phyloP scores from a whole-genome alignment of 2,113 vertebrate genomes.

The Corythornis cristatus region DNA sequence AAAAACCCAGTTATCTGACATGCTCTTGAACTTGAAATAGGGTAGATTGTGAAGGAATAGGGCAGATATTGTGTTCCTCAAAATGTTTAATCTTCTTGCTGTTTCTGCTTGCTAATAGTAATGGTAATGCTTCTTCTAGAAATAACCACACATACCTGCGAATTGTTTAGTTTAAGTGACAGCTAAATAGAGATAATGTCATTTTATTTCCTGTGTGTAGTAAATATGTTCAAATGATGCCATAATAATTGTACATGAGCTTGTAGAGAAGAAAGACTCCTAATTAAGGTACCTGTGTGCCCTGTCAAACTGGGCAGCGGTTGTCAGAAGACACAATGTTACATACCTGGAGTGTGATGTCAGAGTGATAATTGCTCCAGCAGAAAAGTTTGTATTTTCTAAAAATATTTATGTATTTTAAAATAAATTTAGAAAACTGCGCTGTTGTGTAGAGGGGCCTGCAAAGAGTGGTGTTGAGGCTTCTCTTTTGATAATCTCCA shows the following conservation, averaged over 20 bases:
- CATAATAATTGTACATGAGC: not conserved
- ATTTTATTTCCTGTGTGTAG: not conserved
- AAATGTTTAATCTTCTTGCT: not conserved
- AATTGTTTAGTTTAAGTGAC: constrained; percentile 12
- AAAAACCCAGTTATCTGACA: not conserved
- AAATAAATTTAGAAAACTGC: not conserved
- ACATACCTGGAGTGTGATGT: not conserved
- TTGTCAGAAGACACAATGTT: not conserved
- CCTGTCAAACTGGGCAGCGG: constrained; percentile 13
- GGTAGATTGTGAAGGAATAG: not conserved
- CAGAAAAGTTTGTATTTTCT: not conserved
- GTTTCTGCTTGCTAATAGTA: not conserved
- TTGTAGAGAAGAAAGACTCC: constrained; percentile 5
- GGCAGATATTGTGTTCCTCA: not conserved
- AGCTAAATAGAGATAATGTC: not conserved
- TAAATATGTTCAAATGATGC: constrained; percentile 2
- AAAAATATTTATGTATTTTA: not conserved
- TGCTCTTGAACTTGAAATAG: not conserved
- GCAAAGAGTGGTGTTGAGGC: not conserved
- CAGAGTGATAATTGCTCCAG: not conserved
- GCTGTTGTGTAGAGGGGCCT: not conserved
- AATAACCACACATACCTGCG: not conserved
- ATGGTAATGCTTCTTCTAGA: not conserved
- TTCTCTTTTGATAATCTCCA: not conserved
- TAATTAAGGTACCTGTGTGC: not conserved